These are phyloP conservation scores for Scrobipalpa atriplicella DNA, from an alignment of 2,888 invertebrate genomes.

Conservation along the genomic window DNA sequence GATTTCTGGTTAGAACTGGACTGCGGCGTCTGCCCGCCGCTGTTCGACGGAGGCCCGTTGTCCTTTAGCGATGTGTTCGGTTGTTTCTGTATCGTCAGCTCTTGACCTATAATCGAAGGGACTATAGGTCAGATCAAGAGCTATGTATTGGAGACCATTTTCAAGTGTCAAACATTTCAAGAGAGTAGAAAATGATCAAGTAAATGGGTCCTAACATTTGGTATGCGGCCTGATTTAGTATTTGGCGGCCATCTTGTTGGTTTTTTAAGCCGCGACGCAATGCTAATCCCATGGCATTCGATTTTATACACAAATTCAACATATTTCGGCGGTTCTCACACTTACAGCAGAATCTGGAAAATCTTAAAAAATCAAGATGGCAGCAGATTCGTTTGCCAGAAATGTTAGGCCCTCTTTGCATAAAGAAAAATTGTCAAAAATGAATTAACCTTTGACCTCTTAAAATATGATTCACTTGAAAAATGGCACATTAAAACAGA, in stretches of 20 bases:
- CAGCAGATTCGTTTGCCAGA: too few species aligned
- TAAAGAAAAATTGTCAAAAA: neutral
- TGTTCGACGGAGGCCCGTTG: slow-evolving; percentile 81
- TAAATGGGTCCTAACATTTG: too few species aligned
- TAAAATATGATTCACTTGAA: slow-evolving; percentile 13
- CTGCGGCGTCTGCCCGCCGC: slow-evolving; percentile 76
- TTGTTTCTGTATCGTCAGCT: slow-evolving; percentile 97
- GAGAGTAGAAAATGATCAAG: neutral
- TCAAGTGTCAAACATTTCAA: neutral
- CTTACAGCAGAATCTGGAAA: too few species aligned
- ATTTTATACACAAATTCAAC: too few species aligned
- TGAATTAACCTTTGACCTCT: neutral
- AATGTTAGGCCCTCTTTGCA: too few species aligned
- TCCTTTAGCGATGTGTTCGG: slow-evolving; percentile 95
- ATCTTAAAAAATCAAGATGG: too few species aligned
- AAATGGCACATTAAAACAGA: neutral
- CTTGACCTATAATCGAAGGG: slow-evolving; percentile 85
- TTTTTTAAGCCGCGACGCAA: too few species aligned
- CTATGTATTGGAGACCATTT: neutral
- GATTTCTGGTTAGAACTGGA: slow-evolving; percentile 84
- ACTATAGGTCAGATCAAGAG: neutral
- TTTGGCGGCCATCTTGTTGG: too few species aligned
- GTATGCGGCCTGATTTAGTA: too few species aligned
- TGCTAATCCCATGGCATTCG: too few species aligned
- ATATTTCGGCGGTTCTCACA: too few species aligned